A percentile compares a stretch with the other conserved stretches of the same genome.
phyloP scores from a whole-genome alignment of 92 coral and sea anemone genomes.

The Diadumene lineata region DNA sequence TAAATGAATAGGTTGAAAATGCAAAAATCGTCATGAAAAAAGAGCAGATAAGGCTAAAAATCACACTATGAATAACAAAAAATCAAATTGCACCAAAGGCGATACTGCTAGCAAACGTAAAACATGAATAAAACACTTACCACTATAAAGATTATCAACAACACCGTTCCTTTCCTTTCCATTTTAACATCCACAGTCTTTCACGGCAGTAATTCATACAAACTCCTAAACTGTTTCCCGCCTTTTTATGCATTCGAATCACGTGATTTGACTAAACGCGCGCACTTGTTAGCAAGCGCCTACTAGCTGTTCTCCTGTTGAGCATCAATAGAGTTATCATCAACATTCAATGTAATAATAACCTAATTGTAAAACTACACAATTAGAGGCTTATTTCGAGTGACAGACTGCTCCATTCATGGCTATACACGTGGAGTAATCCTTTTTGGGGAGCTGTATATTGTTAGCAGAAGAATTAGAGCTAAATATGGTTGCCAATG shows the following conservation, averaged over 20 bases:
- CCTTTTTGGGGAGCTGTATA: neutral
- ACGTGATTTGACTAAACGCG: neutral
- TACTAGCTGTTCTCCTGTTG: neutral
- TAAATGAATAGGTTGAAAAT: too few relatives aligned
- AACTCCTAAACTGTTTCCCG: neutral
- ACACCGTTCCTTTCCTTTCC: too few relatives aligned
- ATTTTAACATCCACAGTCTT: too few relatives aligned
- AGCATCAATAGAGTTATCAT: neutral
- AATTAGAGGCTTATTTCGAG: neutral
- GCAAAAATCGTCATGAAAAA: too few relatives aligned
- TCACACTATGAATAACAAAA: too few relatives aligned
- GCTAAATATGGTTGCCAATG: too few relatives aligned
- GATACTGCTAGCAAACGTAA: too few relatives aligned
- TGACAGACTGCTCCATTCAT: neutral
- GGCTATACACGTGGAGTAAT: neutral
- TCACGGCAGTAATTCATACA: neutral
- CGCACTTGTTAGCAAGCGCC: neutral
- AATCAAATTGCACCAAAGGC: too few relatives aligned
- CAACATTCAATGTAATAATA: neutral
- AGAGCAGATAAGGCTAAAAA: too few relatives aligned
- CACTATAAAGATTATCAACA: too few relatives aligned
- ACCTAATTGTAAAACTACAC: neutral
- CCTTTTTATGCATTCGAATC: neutral
- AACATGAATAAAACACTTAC: too few relatives aligned
- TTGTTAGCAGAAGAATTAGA: too few relatives aligned